Evolutionary conservation across 2,113 vertebrate species (phyloP).

Genomic region (Gymnocephalus cernua): DNA sequence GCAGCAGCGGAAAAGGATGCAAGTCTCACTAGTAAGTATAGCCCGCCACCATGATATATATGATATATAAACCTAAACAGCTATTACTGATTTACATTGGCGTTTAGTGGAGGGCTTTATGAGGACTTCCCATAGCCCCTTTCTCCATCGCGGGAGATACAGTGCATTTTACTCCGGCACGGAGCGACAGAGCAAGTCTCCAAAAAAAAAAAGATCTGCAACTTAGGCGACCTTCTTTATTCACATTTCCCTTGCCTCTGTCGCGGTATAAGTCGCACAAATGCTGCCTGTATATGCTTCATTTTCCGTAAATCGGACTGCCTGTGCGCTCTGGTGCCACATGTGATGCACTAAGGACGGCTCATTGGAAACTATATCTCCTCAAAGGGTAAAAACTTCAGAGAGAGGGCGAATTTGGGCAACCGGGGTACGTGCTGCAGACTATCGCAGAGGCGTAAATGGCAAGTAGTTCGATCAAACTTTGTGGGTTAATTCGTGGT

Average conservation of each 20-base stretch:
- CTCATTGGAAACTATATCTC: conserved; percentile 25
- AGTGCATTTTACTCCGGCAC: conserved; percentile 3
- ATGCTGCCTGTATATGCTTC: neutral
- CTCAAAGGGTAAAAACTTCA: conserved; percentile 65
- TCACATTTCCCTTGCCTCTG: conserved; percentile 8
- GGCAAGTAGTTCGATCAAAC: conserved; percentile 34
- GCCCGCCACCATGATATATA: neutral
- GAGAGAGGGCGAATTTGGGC: conserved; percentile 13
- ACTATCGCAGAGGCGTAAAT: neutral
- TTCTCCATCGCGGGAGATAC: conserved; percentile 21
- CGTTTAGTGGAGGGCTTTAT: conserved; percentile 8
- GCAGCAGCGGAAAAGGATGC: conserved; percentile 63
- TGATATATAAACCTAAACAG: conserved; percentile 32
- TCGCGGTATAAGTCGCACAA: neutral
- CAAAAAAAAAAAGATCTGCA: conserved; percentile 58
- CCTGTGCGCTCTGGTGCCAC: conserved; percentile 23
- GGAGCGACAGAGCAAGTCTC: conserved; percentile 45
- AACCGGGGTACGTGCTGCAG: neutral
- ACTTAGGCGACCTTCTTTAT: conserved; percentile 57
- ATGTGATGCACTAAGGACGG: conserved; percentile 18
- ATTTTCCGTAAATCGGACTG: neutral
- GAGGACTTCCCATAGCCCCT: conserved; percentile 14
- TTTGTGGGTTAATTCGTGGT: conserved; percentile 4
- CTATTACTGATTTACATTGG: conserved; percentile 4
- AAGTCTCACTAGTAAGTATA: conserved; percentile 74